Percentiles rank a stretch among this genome's conserved stretches.
Evolutionary conservation across 2,888 invertebrate genomes (phyloP).

Genomic region (Hypena proboscidalis): DNA sequence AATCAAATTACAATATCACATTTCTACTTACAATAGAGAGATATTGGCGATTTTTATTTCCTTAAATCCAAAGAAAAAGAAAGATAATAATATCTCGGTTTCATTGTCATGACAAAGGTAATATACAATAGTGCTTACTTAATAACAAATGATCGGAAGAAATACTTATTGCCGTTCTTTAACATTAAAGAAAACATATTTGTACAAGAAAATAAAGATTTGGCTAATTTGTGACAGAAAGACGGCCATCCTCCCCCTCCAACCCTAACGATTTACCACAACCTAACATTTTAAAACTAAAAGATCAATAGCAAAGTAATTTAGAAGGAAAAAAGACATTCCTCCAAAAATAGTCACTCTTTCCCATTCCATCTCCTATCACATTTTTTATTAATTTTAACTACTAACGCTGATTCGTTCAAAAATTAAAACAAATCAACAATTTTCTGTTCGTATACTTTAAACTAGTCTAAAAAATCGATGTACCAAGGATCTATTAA

Average conservation of each 20-base stretch:
- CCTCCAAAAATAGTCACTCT: slow-evolving; percentile 72
- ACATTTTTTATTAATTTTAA: slow-evolving; percentile 66
- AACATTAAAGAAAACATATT: slow-evolving; percentile 60
- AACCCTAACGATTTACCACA: slow-evolving; percentile 69
- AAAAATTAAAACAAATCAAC: slow-evolving; percentile 69
- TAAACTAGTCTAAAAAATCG: slow-evolving; percentile 70
- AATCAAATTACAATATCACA: slow-evolving; percentile 85
- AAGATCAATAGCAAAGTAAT: slow-evolving; percentile 65
- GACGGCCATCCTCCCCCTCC: slow-evolving; percentile 46
- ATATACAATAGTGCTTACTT: slow-evolving; percentile 65
- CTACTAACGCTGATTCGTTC: slow-evolving; percentile 59
- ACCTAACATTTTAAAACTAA: slow-evolving; percentile 72
- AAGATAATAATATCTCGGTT: slow-evolving; percentile 67
- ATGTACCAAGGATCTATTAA: slow-evolving; percentile 53
- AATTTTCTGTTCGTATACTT: slow-evolving; percentile 74
- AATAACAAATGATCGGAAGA: slow-evolving; percentile 78
- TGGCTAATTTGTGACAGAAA: slow-evolving; percentile 77
- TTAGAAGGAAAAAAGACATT: slow-evolving; percentile 63
- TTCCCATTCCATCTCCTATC: slow-evolving; percentile 68
- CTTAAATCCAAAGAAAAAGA: slow-evolving; percentile 65
- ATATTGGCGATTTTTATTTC: slow-evolving; percentile 74
- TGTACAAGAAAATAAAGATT: slow-evolving; percentile 77
- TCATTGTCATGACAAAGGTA: slow-evolving; percentile 67
- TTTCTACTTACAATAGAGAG: slow-evolving; percentile 85
- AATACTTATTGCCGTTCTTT: slow-evolving; percentile 74